Evolutionary conservation across 2,113 vertebrate species (phyloP).

Genomic region (Coracopsis vasa): DNA sequence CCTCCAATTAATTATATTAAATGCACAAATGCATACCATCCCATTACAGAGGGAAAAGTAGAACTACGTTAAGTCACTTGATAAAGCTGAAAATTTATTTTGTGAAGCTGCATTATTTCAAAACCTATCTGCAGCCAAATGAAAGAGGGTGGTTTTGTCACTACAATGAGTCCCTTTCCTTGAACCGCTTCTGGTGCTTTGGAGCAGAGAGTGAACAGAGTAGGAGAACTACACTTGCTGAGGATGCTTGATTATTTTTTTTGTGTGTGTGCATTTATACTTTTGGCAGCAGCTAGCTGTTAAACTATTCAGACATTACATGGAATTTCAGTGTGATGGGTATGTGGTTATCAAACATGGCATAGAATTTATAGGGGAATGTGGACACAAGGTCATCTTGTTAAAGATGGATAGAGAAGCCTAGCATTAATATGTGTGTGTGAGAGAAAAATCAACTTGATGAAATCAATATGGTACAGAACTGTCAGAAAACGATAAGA

Average conservation of each 20-base stretch:
- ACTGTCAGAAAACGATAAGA: background rate
- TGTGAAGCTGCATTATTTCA: background rate
- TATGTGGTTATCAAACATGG: background rate
- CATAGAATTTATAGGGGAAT: background rate
- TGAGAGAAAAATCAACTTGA: background rate
- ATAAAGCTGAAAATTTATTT: background rate
- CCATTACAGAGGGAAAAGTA: background rate
- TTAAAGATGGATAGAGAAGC: background rate
- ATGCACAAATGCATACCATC: background rate
- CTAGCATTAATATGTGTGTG: background rate
- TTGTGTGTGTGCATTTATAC: background rate
- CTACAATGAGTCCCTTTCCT: background rate
- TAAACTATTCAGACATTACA: background rate
- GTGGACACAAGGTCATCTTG: background rate
- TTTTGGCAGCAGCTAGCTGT: background rate
- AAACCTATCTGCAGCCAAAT: background rate
- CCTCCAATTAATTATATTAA: background rate
- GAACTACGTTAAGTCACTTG: background rate
- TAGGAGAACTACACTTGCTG: background rate
- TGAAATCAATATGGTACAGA: background rate
- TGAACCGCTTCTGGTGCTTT: background rate
- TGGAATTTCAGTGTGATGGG: background rate
- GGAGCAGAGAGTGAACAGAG: background rate
- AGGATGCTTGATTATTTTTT: background rate
- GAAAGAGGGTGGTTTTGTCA: rapidly evolving